phyloP scores from a whole-genome alignment of 2,888 invertebrate species.

The Archips crataeganus region DNA sequence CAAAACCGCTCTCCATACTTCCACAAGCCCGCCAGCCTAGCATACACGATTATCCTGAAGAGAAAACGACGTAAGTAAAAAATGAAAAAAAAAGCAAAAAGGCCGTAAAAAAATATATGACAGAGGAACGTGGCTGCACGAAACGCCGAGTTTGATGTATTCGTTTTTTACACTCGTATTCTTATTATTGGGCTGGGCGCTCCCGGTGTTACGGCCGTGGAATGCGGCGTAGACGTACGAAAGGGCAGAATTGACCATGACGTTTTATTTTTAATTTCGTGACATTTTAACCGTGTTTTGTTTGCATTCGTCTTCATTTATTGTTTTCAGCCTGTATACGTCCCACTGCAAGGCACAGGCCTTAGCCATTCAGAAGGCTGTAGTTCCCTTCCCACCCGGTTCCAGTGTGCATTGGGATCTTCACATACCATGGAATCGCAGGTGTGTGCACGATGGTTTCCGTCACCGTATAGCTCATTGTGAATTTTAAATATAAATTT shows the following conservation, averaged over 20 bases:
- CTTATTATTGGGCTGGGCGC: slow-evolving; percentile 83
- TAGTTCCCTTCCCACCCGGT: no score
- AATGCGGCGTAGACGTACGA: slow-evolving; percentile 75
- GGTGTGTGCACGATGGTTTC: no score
- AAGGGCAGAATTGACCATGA: slow-evolving; percentile 26
- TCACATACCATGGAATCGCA: no score
- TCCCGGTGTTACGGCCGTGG: slow-evolving; percentile 85
- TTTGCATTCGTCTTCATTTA: neutral
- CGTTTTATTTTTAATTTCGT: neutral
- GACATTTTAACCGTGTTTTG: neutral
- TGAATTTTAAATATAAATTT: no score
- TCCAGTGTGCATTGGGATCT: no score
- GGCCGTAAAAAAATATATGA: slow-evolving; percentile 61
- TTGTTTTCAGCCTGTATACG: no score
- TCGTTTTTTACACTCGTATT: slow-evolving; percentile 83
- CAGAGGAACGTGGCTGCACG: slow-evolving; percentile 72
- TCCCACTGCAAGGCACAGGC: no score
- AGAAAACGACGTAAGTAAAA: slow-evolving; percentile 56
- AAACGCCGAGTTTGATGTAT: slow-evolving; percentile 70
- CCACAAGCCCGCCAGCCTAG: slow-evolving; percentile 59
- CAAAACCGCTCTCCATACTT: neutral
- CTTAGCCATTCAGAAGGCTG: no score
- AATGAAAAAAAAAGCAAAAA: slow-evolving; percentile 44
- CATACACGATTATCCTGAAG: slow-evolving; percentile 78
- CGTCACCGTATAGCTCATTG: no score